A percentile compares a stretch with the other conserved stretches of the same genome.
phyloP scores from a whole-genome alignment of 2,888 invertebrate genomes.

The Cantharis rustica region DNA sequence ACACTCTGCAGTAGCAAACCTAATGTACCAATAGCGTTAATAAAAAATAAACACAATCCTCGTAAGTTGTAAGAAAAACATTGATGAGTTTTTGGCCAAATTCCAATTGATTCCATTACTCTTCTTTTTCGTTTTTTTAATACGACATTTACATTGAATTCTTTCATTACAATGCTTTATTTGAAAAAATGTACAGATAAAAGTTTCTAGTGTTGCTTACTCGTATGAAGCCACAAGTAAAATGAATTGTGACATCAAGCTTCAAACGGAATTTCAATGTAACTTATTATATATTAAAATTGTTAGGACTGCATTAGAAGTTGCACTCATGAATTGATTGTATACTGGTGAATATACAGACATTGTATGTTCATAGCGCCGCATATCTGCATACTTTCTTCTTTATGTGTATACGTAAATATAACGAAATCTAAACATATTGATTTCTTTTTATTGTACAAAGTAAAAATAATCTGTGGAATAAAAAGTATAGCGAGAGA shows the following conservation, averaged over 20 bases:
- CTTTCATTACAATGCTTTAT: no score
- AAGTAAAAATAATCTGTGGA: no score
- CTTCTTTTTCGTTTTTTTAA: background rate
- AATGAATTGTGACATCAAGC: background rate
- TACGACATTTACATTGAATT: background rate
- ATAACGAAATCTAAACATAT: no score
- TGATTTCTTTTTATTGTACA: no score
- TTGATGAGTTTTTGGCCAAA: background rate
- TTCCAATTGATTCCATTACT: background rate
- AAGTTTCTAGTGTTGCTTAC: no score
- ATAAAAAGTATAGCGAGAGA: no score
- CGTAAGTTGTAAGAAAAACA: background rate
- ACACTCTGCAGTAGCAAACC: background rate
- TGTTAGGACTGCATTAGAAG: background rate
- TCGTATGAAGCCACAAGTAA: background rate
- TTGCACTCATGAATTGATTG: background rate
- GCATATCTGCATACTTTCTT: no score
- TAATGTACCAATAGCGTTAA: background rate
- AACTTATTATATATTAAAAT: background rate
- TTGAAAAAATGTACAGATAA: no score
- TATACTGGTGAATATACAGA: no score
- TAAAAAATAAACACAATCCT: background rate
- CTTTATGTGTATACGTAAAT: no score
- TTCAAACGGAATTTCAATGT: background rate
- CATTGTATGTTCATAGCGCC: no score